These are phyloP conservation scores for Acrocephalus arundinaceus DNA, from an alignment of 2,113 vertebrate species.

Conservation along the genomic window DNA sequence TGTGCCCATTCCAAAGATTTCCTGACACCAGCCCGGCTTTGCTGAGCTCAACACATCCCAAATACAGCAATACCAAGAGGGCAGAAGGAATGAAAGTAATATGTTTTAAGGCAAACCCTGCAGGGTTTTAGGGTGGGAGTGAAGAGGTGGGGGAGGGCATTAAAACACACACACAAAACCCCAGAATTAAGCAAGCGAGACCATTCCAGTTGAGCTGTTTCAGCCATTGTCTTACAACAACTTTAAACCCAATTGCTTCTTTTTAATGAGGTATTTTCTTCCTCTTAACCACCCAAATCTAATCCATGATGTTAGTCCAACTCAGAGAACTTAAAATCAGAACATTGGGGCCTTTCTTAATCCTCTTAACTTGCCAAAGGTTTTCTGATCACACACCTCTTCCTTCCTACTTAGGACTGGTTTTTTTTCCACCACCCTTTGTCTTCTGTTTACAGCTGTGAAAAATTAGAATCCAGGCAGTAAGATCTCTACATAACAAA, in stretches of 20 bases:
- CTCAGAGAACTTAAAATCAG: slow-evolving; percentile 59
- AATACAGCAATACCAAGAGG: not conserved
- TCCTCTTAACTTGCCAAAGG: slow-evolving; percentile 74
- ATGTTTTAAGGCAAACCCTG: not conserved
- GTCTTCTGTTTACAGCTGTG: slow-evolving; percentile 70
- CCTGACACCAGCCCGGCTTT: not conserved
- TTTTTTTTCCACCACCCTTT: not conserved
- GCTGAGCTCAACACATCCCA: not conserved
- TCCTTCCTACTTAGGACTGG: slow-evolving; percentile 58
- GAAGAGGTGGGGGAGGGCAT: slow-evolving; percentile 46
- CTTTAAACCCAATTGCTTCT: slow-evolving; percentile 63
- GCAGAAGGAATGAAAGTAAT: not conserved
- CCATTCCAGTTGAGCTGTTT: slow-evolving; percentile 65
- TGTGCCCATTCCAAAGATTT: not conserved
- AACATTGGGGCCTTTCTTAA: slow-evolving; percentile 65
- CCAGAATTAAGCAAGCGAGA: slow-evolving; percentile 58
- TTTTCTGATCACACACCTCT: slow-evolving; percentile 70
- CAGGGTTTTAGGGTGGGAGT: not conserved
- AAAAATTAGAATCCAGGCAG: slow-evolving; percentile 62
- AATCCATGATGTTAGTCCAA: slow-evolving; percentile 66
- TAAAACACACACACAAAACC: slow-evolving; percentile 32
- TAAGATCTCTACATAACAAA: slow-evolving; percentile 17
- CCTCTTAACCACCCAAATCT: slow-evolving; percentile 65
- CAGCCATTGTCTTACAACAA: slow-evolving; percentile 65
- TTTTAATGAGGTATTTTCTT: slow-evolving; percentile 72